Evolutionary conservation across 2,888 invertebrate species (phyloP).

Genomic region (Sturmia bella): DNA sequence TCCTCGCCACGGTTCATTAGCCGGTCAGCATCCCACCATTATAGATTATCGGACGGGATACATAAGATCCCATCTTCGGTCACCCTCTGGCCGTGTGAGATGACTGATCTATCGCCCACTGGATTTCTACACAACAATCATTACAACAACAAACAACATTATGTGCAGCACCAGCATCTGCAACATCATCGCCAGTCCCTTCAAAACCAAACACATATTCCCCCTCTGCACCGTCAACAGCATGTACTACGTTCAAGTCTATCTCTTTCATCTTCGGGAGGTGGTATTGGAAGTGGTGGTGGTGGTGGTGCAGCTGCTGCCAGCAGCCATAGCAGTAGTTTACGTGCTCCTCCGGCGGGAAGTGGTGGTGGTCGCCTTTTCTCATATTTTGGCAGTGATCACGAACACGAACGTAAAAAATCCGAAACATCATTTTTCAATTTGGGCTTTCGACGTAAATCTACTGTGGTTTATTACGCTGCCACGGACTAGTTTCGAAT

Average conservation of each 20-base stretch:
- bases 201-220: constrained; percentile 72
- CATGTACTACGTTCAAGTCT: constrained; percentile 56
- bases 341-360: constrained; percentile 75
- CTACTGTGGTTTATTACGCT: constrained; percentile 81
- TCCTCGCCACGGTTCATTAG: constrained; percentile 82
- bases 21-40: constrained; percentile 82
- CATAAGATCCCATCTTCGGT: constrained; percentile 94
- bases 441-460: constrained; percentile 81
- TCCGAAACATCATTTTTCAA: constrained; percentile 82
- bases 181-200: constrained; percentile 72
- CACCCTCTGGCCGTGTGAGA: constrained; percentile 96
- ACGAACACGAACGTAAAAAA: constrained; percentile 80
- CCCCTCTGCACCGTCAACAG: constrained; percentile 69
- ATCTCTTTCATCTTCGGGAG: constrained; percentile 56
- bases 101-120: constrained; percentile 85
- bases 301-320: constrained; percentile 65
- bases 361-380: constrained; percentile 78
- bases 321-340: constrained; percentile 74
- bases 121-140: constrained; percentile 78
- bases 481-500: constrained; percentile 76
- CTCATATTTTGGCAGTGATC: constrained; percentile 81
- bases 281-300: constrained; percentile 45
- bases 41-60: constrained; percentile 84
- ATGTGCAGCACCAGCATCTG: constrained; percentile 74
- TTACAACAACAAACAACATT: constrained; percentile 70